A percentile compares a stretch with the other conserved stretches of the same genome.
phyloP scores from a whole-genome alignment of 53 echinoderm and acorn worm genomes.

The Zoroaster sp. region DNA sequence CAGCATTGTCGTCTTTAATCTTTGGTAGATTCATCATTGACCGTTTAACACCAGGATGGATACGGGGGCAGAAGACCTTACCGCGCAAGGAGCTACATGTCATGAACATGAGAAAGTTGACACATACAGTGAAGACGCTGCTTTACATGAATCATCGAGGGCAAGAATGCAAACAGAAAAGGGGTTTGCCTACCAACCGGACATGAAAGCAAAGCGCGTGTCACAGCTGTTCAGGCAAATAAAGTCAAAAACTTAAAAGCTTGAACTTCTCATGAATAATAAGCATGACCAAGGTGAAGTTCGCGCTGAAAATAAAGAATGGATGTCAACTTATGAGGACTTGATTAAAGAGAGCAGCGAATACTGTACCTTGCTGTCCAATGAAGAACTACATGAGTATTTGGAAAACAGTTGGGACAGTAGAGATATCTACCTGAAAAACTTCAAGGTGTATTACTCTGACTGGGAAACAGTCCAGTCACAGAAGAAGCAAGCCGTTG shows the following conservation, averaged over 20 bases:
- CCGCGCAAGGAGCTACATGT: background rate
- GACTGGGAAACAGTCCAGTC: conserved; percentile 23
- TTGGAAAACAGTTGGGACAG: conserved; percentile 3
- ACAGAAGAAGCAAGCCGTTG: background rate
- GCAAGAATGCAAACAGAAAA: conserved; percentile 9
- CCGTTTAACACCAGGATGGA: background rate
- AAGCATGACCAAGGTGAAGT: background rate
- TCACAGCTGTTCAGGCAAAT: conserved; percentile 12
- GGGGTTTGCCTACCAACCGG: conserved; percentile 2
- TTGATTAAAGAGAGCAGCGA: background rate
- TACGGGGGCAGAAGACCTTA: background rate
- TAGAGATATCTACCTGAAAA: conserved; percentile 31
- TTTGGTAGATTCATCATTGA: conserved; percentile 8
- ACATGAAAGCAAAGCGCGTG: conserved; percentile 12
- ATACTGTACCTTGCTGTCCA: conserved; percentile 16
- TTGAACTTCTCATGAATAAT: background rate
- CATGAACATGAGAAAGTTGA: background rate
- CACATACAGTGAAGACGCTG: background rate
- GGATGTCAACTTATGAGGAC: conserved; percentile 28
- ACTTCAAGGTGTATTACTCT: conserved; percentile 15
- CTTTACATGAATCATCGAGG: background rate
- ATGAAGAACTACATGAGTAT: conserved; percentile 9
- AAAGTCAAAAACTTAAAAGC: conserved; percentile 8
- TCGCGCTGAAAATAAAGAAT: background rate
- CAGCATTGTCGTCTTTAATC: no score